phyloP scores from a whole-genome alignment of 2,113 vertebrate genomes.

The Esox niger region DNA sequence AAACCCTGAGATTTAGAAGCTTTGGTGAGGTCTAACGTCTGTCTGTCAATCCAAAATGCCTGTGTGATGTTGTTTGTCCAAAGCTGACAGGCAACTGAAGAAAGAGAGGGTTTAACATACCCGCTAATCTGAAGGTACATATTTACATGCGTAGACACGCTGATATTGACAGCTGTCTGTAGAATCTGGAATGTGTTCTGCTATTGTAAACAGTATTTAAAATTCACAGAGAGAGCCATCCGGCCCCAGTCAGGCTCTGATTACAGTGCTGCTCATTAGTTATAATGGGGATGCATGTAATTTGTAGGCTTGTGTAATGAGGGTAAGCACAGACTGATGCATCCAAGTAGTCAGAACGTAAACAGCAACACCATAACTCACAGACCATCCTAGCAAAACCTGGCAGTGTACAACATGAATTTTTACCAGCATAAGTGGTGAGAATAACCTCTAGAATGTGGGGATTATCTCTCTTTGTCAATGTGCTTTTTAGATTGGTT shows the following conservation, averaged over 20 bases:
- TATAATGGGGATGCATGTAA: slow-evolving; percentile 59
- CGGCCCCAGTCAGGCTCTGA: slow-evolving; percentile 35
- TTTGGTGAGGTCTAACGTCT: not conserved
- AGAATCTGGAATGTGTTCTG: slow-evolving; percentile 29
- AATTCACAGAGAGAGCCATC: slow-evolving; percentile 10
- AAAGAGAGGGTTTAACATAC: not conserved
- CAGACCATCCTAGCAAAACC: slow-evolving; percentile 44
- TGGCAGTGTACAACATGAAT: slow-evolving; percentile 18
- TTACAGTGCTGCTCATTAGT: slow-evolving; percentile 63
- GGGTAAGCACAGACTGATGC: slow-evolving; percentile 59
- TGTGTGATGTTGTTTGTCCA: slow-evolving; percentile 16
- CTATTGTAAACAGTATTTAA: slow-evolving; percentile 30
- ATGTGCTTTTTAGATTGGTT: not conserved
- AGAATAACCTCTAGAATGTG: not conserved
- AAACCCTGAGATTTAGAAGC: not conserved
- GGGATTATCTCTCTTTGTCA: not conserved
- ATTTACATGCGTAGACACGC: slow-evolving; percentile 15
- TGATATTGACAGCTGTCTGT: slow-evolving; percentile 53
- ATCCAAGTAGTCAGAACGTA: slow-evolving; percentile 32
- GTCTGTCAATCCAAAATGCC: slow-evolving; percentile 15
- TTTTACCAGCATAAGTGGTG: not conserved
- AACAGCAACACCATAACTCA: slow-evolving; percentile 54
- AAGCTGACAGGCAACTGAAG: slow-evolving; percentile 45
- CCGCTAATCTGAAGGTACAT: not conserved
- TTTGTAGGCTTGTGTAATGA: slow-evolving; percentile 56